Base-by-base conservation (phyloP, 2,113 vertebrate species). In the Morphnarchus princeps region DNA sequence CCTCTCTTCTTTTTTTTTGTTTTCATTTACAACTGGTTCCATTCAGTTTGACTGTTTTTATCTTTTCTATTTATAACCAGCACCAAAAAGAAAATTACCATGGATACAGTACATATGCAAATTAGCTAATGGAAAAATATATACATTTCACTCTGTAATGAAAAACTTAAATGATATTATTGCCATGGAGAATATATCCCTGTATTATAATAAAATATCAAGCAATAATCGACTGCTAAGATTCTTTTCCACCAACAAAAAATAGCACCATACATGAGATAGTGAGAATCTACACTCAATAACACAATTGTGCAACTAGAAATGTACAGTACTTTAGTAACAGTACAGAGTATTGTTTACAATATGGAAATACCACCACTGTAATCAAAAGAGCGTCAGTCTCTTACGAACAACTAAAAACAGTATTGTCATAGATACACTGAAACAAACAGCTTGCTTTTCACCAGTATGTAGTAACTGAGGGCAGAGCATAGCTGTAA, bases 181-280 rank as follows among this genome's bases (percentile, higher is more conserved):
- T 93, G 96, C 91, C 97, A 94, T 74, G 74, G 96, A 97, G 95
- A 97, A 96, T 96, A 98, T 97, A 98, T 97, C 97, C 96, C 97
- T 97, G 98, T 98, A 97, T 97, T 97, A 97, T 95, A 98, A 98
- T 97, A 98, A 96, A 97, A 97, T 88, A 95, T 96, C 95, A 98
- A 97, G 97, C 96, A 96, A 93, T 89, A 97, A 97, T 96, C 96
- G 21, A 94, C 96, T 84, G 95, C 82, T 95, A 97, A 92, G 82
- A 70, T 92, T 96, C 97, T 96, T 92, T 96, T 96, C 97, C 96
- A 98, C 96, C 96, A 63, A 97, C 79, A 95, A 94, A 91, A 97
- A 98, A 98, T 97, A 99, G 99, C 99, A 99, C 98, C 99, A 98
- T 98, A 90, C 97, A 98, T 98, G 95, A 98, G 97, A 97, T 93